These are phyloP conservation scores for Ariopsis seemanni DNA, from an alignment of 2,113 vertebrate species.

Conservation along the genomic window DNA sequence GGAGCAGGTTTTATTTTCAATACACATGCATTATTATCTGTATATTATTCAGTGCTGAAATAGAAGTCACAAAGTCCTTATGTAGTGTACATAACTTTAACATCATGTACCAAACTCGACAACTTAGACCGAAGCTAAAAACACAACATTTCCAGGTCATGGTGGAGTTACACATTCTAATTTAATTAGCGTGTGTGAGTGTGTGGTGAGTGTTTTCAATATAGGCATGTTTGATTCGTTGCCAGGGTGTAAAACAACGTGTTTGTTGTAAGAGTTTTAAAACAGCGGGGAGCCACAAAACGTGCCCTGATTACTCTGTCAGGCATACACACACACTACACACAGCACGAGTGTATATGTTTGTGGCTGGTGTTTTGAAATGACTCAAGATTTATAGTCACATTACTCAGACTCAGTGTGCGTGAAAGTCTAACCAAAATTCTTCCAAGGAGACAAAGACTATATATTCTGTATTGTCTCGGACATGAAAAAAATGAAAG, in stretches of 20 bases:
- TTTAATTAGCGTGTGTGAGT: constrained; percentile 47
- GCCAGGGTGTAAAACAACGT: constrained; percentile 51
- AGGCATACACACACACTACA: constrained; percentile 45
- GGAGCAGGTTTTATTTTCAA: background rate
- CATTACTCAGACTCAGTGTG: constrained; percentile 51
- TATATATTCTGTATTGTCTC: background rate
- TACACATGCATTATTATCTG: background rate
- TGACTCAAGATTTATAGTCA: constrained; percentile 53
- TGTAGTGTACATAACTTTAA: too few species aligned
- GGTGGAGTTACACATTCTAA: constrained; percentile 30
- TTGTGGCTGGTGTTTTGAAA: constrained; percentile 49
- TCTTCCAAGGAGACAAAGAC: background rate
- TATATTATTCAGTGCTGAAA: background rate
- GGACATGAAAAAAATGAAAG: background rate
- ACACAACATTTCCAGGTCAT: constrained; percentile 43
- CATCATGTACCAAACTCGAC: background rate
- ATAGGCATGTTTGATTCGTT: constrained; percentile 49
- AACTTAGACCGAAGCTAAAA: background rate
- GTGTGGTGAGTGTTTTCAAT: constrained; percentile 50
- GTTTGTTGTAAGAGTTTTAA: constrained; percentile 61
- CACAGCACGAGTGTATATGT: constrained; percentile 16
- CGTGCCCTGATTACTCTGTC: constrained; percentile 57
- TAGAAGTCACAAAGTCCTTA: background rate
- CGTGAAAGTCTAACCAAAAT: constrained; percentile 18
- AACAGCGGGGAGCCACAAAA: constrained; percentile 51